Evolutionary conservation across 2,888 invertebrate species (phyloP), one percentile per base, ranked within the genome.

Genomic region (Bibio marci): DNA sequence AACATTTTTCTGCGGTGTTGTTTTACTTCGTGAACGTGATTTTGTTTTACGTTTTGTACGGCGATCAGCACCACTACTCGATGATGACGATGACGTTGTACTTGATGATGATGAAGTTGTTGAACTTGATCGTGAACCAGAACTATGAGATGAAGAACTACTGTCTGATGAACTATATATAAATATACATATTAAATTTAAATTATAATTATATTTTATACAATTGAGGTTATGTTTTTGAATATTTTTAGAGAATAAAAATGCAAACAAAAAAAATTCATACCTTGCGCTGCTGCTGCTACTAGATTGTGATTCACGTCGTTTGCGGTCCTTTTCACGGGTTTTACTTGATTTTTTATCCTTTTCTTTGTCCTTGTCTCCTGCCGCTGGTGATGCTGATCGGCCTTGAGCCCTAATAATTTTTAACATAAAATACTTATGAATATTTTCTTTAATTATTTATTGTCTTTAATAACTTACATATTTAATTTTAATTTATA

Each of bases 61-160:
- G 39, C 72, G 68, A 22, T 77, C 69, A 48, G 73, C 71, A 49
- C 71, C 67, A 44, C 70, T 74, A 50, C 73, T 76, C 49, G 75
- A 76, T 41, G 73, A 73, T 47, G 73, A 72, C 43, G 73, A 72
- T 0, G 76, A 74, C 33, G 75, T 74, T 4, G 57, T 67, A 45
- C 56, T 66, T 50, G 61, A 67, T 47, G 70, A 73, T 44, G 38
- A 58, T 49, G 63, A 68, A 35, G 59, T 52, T 1, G 82, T 81
- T 48, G 80, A 81, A 53, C 80, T 82, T 0, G 80, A 87, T 1
- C 76, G 77, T 8, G 80, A 86, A 38, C 77, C 73, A 0, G 85
- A 83, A 12, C 77, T 72, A 2, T 77, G 80, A 43, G 79, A 75
- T 0, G 88, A 86, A 12, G 85, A 82, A 52, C 81, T 82, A 55